phyloP scores from a whole-genome alignment of 2,797 vertebrate species.

The Remorina albescens region DNA sequence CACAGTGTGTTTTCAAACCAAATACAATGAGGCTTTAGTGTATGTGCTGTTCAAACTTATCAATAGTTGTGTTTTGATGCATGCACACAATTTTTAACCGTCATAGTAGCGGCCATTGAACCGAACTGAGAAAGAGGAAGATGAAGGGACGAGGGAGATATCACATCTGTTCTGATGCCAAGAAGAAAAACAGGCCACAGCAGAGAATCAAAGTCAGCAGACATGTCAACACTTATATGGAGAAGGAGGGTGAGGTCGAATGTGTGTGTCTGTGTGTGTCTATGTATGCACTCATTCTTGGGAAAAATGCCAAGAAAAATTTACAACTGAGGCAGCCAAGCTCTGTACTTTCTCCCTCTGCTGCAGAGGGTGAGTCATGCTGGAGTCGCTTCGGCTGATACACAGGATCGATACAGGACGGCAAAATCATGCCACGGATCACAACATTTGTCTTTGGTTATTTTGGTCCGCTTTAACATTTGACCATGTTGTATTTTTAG shows the following conservation, averaged over 20 bases:
- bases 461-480: background rate
- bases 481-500: background rate
- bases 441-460: background rate
- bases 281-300: slow-evolving; percentile 32
- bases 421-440: slow-evolving; percentile 9
- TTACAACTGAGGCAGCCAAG: slow-evolving; percentile 80
- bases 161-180: slow-evolving; percentile 57
- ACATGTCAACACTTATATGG: slow-evolving; percentile 73
- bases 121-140: slow-evolving; percentile 13
- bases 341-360: slow-evolving; percentile 74
- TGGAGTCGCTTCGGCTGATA: slow-evolving; percentile 57
- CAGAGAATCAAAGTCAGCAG: slow-evolving; percentile 73
- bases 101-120: slow-evolving; percentile 11
- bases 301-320: slow-evolving; percentile 83
- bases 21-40: slow-evolving; percentile 8
- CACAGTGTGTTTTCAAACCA: slow-evolving; percentile 22
- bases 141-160: slow-evolving; percentile 38
- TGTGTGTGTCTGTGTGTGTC: slow-evolving; percentile 20
- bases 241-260: slow-evolving; percentile 49
- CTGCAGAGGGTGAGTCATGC: slow-evolving; percentile 84
- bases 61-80: slow-evolving; percentile 8
- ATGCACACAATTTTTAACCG: slow-evolving; percentile 2
- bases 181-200: slow-evolving; percentile 64
- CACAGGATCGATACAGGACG: slow-evolving; percentile 39
- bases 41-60: slow-evolving; percentile 2